Evolutionary conservation across 2,888 invertebrate genomes (phyloP).

Genomic region (Aphidoletes aphidimyza): DNA sequence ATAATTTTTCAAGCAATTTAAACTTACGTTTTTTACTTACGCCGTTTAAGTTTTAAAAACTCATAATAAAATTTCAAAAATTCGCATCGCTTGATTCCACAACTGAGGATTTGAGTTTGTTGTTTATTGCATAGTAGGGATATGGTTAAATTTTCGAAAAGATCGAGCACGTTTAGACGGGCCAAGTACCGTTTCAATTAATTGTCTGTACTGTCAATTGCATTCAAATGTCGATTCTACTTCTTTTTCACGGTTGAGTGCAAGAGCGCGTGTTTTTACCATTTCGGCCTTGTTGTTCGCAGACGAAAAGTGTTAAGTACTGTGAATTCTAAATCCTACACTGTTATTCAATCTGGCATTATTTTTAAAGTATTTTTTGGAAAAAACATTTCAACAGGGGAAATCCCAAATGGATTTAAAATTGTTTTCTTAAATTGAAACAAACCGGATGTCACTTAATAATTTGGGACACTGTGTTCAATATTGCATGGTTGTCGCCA

Average conservation of each 20-base stretch:
- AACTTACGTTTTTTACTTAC: background rate
- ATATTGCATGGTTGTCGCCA: no score
- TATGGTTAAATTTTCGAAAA: no score
- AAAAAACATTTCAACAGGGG: no score
- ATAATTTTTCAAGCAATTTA: constrained; percentile 32
- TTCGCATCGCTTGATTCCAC: background rate
- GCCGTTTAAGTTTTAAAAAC: background rate
- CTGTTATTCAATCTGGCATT: no score
- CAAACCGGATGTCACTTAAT: no score
- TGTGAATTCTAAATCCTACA: background rate
- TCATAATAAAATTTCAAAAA: background rate
- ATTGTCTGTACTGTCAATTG: constrained; percentile 53
- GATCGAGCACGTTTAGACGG: background rate
- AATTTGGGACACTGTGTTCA: no score
- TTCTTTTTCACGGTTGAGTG: constrained; percentile 53
- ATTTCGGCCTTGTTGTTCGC: constrained; percentile 33
- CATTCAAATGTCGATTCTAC: constrained; percentile 34
- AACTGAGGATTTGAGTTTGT: background rate
- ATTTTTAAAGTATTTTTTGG: no score
- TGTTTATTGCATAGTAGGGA: no score
- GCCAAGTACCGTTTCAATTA: constrained; percentile 54
- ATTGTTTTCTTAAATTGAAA: no score
- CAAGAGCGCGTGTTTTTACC: constrained; percentile 7
- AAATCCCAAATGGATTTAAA: no score
- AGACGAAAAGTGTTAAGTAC: constrained; percentile 42